These are phyloP conservation scores for Steinernema feltiae DNA, from an alignment of 1,140 invertebrate genomes.

Conservation along the genomic window DNA sequence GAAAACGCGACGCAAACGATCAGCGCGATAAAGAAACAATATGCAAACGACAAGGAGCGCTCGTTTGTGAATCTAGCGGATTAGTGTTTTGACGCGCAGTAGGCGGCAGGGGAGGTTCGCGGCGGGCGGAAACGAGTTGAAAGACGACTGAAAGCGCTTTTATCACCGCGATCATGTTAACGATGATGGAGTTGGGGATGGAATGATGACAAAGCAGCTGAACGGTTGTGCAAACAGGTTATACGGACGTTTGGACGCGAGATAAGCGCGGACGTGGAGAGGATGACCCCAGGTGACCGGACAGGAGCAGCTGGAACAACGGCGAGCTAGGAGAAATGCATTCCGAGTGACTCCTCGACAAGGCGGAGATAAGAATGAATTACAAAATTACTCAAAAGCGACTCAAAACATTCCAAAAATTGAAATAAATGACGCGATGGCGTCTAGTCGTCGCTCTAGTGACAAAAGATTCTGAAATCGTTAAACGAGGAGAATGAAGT, in stretches of 20 bases:
- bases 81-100: background rate
- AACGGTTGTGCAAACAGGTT: background rate
- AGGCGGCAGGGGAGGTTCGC: background rate
- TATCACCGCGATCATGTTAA: background rate
- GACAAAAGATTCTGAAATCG: too few species aligned
- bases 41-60: background rate
- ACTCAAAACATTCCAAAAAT: too few species aligned
- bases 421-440: too few species aligned
- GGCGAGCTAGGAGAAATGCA: background rate
- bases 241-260: background rate
- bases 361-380: too few species aligned
- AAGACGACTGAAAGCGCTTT: background rate
- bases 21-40: conserved; percentile 9
- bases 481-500: too few species aligned
- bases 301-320: background rate
- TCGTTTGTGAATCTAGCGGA: background rate
- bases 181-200: background rate
- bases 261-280: background rate
- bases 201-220: background rate
- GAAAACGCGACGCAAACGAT: background rate
- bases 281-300: background rate
- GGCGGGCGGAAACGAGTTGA: background rate
- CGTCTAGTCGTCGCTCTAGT: too few species aligned
- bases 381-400: too few species aligned
- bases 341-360: too few species aligned